Conservation (phyloP, 2,797 vertebrate genomes). For the Semotilus atromaculatus region DNA sequence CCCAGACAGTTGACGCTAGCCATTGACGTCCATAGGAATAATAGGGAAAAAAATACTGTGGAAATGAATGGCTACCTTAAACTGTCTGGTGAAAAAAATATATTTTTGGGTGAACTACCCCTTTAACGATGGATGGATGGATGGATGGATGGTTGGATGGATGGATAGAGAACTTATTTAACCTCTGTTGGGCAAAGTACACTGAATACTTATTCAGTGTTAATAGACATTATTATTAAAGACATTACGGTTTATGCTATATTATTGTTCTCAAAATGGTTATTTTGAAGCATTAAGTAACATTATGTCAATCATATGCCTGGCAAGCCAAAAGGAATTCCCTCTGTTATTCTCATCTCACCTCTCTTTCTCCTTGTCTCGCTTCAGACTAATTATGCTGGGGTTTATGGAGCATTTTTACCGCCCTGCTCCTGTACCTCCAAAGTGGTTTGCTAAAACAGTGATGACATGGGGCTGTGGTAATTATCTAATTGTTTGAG, state of each 20-base stretch:
- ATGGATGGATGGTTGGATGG: too few species aligned
- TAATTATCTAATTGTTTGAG: constrained; percentile 98
- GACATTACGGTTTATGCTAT: neutral
- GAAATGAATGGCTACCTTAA: too few species aligned
- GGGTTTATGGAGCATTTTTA: constrained; percentile 59
- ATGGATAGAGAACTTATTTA: too few species aligned
- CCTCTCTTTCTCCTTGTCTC: constrained; percentile 45
- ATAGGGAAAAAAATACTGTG: too few species aligned
- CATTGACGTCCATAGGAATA: too few species aligned
- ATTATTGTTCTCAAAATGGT: constrained; percentile 17
- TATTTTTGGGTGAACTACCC: too few species aligned
- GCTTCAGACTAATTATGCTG: constrained; percentile 60
- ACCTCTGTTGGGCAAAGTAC: too few species aligned
- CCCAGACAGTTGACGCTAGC: too few species aligned
- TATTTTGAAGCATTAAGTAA: constrained; percentile 19
- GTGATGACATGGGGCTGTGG: constrained; percentile 84
- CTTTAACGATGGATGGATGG: too few species aligned
- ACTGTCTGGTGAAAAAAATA: too few species aligned
- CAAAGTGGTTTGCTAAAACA: constrained; percentile 78
- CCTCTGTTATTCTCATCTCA: constrained; percentile 51
- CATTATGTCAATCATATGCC: constrained; percentile 12
- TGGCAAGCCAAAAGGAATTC: constrained; percentile 47
- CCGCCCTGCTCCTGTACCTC: constrained; percentile 53
- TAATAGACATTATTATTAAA: neutral
- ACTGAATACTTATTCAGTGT: too few species aligned